phyloP scores from a whole-genome alignment of 2,888 invertebrate genomes.

The Germaria angustata region DNA sequence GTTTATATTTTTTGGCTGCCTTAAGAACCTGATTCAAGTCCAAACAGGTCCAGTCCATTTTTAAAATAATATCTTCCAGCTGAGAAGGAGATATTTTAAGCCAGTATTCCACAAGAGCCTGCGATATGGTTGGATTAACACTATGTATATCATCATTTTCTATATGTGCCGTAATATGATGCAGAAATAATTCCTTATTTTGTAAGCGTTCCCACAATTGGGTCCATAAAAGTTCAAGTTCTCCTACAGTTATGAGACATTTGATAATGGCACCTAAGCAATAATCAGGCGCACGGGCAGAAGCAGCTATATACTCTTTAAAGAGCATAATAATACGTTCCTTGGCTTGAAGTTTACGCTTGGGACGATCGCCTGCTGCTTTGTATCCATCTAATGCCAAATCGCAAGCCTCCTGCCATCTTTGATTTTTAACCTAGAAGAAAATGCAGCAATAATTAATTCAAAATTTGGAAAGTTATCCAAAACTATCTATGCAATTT shows the following conservation, averaged over 20 bases:
- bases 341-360: constrained; percentile 79
- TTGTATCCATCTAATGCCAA: constrained; percentile 81
- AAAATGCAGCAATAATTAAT: not conserved
- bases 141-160: constrained; percentile 83
- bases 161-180: constrained; percentile 86
- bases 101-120: constrained; percentile 86
- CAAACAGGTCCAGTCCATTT: constrained; percentile 86
- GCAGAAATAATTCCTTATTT: constrained; percentile 83
- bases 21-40: constrained; percentile 86
- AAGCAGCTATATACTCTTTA: constrained; percentile 80
- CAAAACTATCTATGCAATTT: no score
- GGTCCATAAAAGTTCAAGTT: constrained; percentile 82
- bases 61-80: constrained; percentile 86
- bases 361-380: constrained; percentile 77
- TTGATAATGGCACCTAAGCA: constrained; percentile 78
- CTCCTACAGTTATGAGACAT: constrained; percentile 78
- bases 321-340: constrained; percentile 80
- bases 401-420: constrained; percentile 83
- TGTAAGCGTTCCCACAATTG: constrained; percentile 83
- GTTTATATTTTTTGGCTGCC: constrained; percentile 76
- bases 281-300: constrained; percentile 78
- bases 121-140: constrained; percentile 86
- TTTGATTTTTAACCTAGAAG: constrained; percentile 80
- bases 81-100: constrained; percentile 83
- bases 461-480: no score